Base-by-base conservation (phyloP, 1,140 invertebrate genomes). In the Diprion similis region DNA sequence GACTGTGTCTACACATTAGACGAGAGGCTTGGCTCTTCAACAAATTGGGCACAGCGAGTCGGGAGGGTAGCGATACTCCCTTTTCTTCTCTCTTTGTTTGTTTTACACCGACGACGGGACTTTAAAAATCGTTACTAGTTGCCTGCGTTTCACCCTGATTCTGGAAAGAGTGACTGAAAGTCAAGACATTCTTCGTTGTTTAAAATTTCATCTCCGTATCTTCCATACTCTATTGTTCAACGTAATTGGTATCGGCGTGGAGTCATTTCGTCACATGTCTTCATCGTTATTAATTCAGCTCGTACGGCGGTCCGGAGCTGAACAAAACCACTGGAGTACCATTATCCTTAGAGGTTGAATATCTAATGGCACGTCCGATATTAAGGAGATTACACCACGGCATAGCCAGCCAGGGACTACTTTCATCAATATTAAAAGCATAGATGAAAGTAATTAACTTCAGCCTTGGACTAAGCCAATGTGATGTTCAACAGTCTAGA, bases 371-470 rank as follows among this genome's bases (percentile, higher is more conserved):
- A 72, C 73, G 75, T 72, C 69, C 73, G 71, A 80, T 81, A 75
- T 81, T 75, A 76, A 81, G 78, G 68, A 78, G 75, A 80, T 78
- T 77, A 81, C 78, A 69, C 64, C 64, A 17, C 37, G 59, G 18
- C 46, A 48, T 72, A 75, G 76, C 65, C 73, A 24, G 15, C 68
- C 68, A 59, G 64, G 69, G 73, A 69, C 71, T 66, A 67, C 71
- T 77, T 72, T 71, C 78, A 78, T 80, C 78, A 77, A 81, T 77
- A 80, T 75, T 77, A 68, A 69, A 79, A 46, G n/a, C 51, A 59
- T 51, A 68, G 47, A 13, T 70, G 69, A 77, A 78, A 77, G 75
- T 77, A 70, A 17, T 59, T 59, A 59, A 17, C 51, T 17, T 59
- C n/a, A 59, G 51, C 51, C 51, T 59, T 17, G 24, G 24, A 37